These are phyloP conservation scores for Drosophila obscura DNA, from an alignment of 1,140 invertebrate species.

Conservation along the genomic window DNA sequence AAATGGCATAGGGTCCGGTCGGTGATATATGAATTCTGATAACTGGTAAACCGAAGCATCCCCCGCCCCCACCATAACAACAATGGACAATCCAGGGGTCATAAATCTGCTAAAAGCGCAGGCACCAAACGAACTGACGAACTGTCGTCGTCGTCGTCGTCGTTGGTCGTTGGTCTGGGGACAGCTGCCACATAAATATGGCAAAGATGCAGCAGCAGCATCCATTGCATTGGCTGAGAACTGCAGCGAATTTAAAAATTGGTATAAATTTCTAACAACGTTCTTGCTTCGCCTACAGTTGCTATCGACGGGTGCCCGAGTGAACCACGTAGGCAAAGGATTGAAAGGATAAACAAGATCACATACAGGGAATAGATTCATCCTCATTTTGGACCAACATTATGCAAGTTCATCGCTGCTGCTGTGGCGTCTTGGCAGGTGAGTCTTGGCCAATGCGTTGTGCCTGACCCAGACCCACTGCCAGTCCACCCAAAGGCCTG, in stretches of 20 bases:
- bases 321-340: conserved; percentile 27
- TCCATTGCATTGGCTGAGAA: not conserved
- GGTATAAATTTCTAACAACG: conserved; percentile 62
- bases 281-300: conserved; percentile 44
- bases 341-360: conserved; percentile 4
- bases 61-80: conserved; percentile 21
- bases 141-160: conserved; percentile 37
- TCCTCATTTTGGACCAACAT: conserved; percentile 19
- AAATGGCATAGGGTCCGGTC: conserved; percentile 16
- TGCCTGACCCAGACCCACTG: conserved; percentile 37
- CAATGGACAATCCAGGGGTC: conserved; percentile 74
- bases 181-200: conserved; percentile 74
- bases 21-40: conserved; percentile 66
- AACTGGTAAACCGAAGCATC: conserved; percentile 22
- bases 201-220: conserved; percentile 69
- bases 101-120: conserved; percentile 72
- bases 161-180: conserved; percentile 18
- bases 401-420: conserved; percentile 44
- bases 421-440: conserved; percentile 53
- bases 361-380: not conserved
- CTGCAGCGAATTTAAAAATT: conserved; percentile 3
- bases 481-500: conserved; percentile 43
- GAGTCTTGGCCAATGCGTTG: conserved; percentile 51
- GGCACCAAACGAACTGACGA: conserved; percentile 62
- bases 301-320: conserved; percentile 21